Percentiles rank a stretch among this genome's conserved stretches.
phyloP scores from a whole-genome alignment of 2,888 invertebrate species.

The Mylabris sibirica region DNA sequence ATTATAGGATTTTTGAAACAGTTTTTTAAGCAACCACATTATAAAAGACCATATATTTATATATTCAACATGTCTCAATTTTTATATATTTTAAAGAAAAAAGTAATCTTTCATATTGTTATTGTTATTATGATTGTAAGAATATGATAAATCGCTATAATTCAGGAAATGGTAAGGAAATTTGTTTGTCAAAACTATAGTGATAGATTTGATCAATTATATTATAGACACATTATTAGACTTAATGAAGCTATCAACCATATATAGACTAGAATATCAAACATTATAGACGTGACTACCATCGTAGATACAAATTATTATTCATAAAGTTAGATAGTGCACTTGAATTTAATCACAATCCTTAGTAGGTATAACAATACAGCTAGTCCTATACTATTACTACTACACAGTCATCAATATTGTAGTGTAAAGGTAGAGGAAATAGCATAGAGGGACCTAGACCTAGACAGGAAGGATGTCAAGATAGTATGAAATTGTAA shows the following conservation, averaged over 20 bases:
- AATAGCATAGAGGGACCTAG: conserved; percentile 22
- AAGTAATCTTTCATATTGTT: neutral
- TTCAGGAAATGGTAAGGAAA: conserved; percentile 21
- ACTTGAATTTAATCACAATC: conserved; percentile 51
- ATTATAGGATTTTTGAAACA: conserved; percentile 4
- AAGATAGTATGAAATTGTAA: conserved; percentile 22
- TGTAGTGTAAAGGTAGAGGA: conserved; percentile 27
- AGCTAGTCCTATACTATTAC: conserved; percentile 23
- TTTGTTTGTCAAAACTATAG: conserved; percentile 22
- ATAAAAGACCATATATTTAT: neutral
- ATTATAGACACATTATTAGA: conserved; percentile 44
- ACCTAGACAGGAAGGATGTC: conserved; percentile 25
- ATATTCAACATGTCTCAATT: neutral
- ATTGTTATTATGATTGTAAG: neutral
- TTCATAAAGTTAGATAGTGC: conserved; percentile 52
- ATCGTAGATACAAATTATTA: conserved; percentile 48
- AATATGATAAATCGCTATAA: neutral
- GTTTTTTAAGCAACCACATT: neutral
- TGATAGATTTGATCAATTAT: conserved; percentile 40
- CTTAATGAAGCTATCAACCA: conserved; percentile 39
- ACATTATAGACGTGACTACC: conserved; percentile 44
- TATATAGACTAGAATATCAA: conserved; percentile 45
- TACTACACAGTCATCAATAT: conserved; percentile 14
- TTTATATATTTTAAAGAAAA: neutral
- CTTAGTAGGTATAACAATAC: conserved; percentile 35